Evolutionary conservation across 2,113 vertebrate genomes (phyloP).

Genomic region (Todiramphus chloris): DNA sequence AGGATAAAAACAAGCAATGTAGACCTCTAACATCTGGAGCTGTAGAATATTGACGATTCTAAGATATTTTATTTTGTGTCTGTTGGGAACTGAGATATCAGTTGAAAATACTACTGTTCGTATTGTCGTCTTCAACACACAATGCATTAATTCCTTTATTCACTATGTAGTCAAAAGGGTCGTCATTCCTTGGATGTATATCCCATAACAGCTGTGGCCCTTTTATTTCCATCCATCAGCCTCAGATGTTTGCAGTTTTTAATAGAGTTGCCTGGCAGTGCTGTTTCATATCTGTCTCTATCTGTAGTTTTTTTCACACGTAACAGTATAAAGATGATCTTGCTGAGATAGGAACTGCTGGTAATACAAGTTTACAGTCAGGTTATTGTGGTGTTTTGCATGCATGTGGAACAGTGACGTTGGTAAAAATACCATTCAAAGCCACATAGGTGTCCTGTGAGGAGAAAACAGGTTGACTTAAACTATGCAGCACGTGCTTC

Average conservation of each 20-base stretch:
- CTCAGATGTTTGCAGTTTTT: not conserved
- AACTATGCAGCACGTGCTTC: not conserved
- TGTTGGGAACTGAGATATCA: not conserved
- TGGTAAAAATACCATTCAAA: not conserved
- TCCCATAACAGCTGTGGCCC: accelerated
- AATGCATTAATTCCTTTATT: not conserved
- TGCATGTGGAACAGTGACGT: not conserved
- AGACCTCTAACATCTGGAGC: not conserved
- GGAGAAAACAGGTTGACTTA: not conserved
- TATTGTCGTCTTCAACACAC: not conserved
- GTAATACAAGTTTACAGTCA: not conserved
- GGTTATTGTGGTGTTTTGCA: not conserved
- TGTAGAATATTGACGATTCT: not conserved
- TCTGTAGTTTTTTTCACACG: not conserved
- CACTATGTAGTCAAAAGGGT: accelerated
- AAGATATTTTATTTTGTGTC: accelerated
- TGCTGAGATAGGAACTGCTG: not conserved
- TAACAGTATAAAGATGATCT: not conserved
- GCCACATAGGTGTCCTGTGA: not conserved
- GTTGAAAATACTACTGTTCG: not conserved
- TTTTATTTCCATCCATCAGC: not conserved
- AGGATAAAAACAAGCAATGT: not conserved
- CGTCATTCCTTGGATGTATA: not conserved
- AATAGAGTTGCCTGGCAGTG: not conserved
- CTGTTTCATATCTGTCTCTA: not conserved